Base-by-base conservation (phyloP, 2,888 invertebrate genomes). In the Athalia rosae region DNA sequence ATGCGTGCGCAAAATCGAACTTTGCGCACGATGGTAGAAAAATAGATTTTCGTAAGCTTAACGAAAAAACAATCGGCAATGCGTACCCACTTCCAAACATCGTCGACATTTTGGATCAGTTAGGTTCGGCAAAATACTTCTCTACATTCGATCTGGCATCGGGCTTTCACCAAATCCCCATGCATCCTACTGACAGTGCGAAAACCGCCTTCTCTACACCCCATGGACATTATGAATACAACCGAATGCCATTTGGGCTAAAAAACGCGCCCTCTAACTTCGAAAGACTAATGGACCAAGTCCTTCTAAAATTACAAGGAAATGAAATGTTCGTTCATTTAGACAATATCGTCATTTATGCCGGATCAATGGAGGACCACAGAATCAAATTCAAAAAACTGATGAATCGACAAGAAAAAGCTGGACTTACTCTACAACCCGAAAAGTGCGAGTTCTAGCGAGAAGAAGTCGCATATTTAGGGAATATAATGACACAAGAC, bases 321-420 rank as follows among this genome's bases (percentile, higher is more conserved):
- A 62, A 78, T 63, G 4, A 71, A 77, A 7, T 85, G 86, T 76
- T 89, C 45, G 86, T 88, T 0, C 90, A 88, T 76, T 63, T 89
- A 9, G 88, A 89, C n/a, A 87, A 89, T 78, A 84, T 88, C 6
- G 83, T 89, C 0, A 83, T 88, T 62, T 85, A 81, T 76, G 84
- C 76, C 5, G 43, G 9, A 3, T 59, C 63, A 9, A 61, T 79
- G 9, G 71, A 77, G 11, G 73, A 79, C 4, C 79, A 77, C 48
- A 7, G 66, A 4, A 8, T 43, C 82, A 0, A 79, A 81, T 43
- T 80, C 76, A n/a, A n/a, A n/a, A n/a, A n/a, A n/a, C n/a, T n/a
- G 11, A 73, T 79, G 41, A 47, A 74, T 5, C 73, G 76, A 74
- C 28, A 79, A 7, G 3, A 13, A 0, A 15, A 58, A 13, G 66